A percentile compares a stretch with the other conserved stretches of the same genome.
Evolutionary conservation across 1,140 invertebrate species (phyloP).

Genomic region (Rhizoglyphus robini): DNA sequence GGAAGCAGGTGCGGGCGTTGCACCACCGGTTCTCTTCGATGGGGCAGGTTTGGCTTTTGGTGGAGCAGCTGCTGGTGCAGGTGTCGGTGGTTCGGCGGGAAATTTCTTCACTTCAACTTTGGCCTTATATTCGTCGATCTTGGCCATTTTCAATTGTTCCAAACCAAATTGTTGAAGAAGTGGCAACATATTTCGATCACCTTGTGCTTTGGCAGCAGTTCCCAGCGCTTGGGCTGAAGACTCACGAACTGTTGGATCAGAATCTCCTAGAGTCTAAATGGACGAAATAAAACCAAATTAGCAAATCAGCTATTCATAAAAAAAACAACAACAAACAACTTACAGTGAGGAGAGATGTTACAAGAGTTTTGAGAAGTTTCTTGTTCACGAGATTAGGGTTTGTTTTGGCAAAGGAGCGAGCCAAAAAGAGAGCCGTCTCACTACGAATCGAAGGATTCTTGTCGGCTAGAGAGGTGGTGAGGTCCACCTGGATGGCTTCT

Average conservation of each 20-base stretch:
- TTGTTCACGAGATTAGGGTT: slow-evolving; percentile 70
- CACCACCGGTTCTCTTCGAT: background rate
- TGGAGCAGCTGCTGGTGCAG: slow-evolving; percentile 16
- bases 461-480: slow-evolving; percentile 66
- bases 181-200: slow-evolving; percentile 72
- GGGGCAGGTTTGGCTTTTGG: background rate
- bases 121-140: slow-evolving; percentile 84
- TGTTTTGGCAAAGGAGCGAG: slow-evolving; percentile 62
- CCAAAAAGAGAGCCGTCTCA: slow-evolving; percentile 76
- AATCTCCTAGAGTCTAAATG: slow-evolving; percentile 57
- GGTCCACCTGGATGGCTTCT: slow-evolving; percentile 73
- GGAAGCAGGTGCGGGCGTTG: background rate
- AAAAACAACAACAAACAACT: no score
- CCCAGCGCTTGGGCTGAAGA: slow-evolving; percentile 75
- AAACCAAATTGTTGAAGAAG: slow-evolving; percentile 77
- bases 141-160: slow-evolving; percentile 78
- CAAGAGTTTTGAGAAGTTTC: slow-evolving; percentile 74
- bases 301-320: background rate
- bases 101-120: slow-evolving; percentile 61
- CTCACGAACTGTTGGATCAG: slow-evolving; percentile 69
- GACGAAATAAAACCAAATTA: no score
- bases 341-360: slow-evolving; percentile 58
- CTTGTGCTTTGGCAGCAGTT: slow-evolving; percentile 81
- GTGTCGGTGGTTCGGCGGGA: slow-evolving; percentile 20
- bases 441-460: slow-evolving; percentile 90